Conservation (phyloP, 2,888 invertebrate species). For the Dusona sp. region DNA sequence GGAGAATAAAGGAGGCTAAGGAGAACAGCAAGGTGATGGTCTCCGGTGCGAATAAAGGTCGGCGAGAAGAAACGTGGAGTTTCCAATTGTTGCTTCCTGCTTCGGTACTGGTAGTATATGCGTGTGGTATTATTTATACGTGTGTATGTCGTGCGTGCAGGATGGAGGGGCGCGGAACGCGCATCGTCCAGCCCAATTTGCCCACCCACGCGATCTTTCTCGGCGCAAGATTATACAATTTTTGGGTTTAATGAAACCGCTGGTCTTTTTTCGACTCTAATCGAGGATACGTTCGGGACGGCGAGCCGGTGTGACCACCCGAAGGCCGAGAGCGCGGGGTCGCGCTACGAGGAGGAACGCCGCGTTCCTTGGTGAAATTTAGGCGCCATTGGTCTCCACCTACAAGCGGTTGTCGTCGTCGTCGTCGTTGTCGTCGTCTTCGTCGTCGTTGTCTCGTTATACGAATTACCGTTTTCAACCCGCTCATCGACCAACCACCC, state of each 20-base stretch:
- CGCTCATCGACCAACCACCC: background rate
- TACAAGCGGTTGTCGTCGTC: conserved; percentile 4
- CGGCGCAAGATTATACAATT: conserved; percentile 2
- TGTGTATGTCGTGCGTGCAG: conserved; percentile 18
- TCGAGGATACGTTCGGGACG: background rate
- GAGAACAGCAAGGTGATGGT: conserved; percentile 15
- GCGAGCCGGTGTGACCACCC: background rate
- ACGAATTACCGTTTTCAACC: background rate
- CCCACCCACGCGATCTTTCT: conserved; percentile 10
- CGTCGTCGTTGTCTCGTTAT: background rate
- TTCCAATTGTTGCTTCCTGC: conserved; percentile 13
- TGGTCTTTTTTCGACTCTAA: background rate
- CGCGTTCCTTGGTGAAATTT: conserved; percentile 8
- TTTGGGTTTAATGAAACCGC: background rate
- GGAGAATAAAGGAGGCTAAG: background rate
- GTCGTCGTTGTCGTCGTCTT: background rate
- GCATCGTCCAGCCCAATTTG: conserved; percentile 6
- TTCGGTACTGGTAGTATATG: conserved; percentile 9
- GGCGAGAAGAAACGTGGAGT: conserved; percentile 1
- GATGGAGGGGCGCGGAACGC: conserved; percentile 4
- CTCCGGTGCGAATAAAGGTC: conserved; percentile 16
- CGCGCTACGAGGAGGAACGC: conserved; percentile 18
- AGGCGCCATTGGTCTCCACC: background rate
- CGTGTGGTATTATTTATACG: conserved; percentile 5
- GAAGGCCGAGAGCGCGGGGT: conserved; percentile 12